A percentile compares a stretch with the other conserved stretches of the same genome.
Conservation (phyloP, 2,113 vertebrate genomes). For the Lasiurus borealis region DNA sequence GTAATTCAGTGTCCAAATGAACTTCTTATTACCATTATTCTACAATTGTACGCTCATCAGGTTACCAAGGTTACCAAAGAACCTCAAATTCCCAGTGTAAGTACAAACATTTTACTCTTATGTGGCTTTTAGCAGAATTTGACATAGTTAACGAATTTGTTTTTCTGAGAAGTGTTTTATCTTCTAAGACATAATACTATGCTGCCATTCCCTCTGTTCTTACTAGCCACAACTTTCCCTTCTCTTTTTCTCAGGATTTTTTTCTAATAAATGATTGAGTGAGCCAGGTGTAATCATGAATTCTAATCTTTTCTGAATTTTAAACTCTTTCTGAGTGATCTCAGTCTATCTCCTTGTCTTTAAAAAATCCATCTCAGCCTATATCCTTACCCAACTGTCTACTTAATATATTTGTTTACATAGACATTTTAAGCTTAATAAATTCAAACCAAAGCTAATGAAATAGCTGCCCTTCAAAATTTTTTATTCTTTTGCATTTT, state of each 20-base stretch:
- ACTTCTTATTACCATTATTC: neutral
- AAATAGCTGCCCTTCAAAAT: neutral
- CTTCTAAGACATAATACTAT: neutral
- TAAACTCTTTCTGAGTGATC: neutral
- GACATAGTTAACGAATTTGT: neutral
- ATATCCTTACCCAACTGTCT: neutral
- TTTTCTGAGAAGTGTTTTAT: neutral
- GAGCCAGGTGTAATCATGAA: neutral
- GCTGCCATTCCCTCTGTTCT: neutral
- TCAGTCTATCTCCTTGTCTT: neutral
- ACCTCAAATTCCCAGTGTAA: neutral
- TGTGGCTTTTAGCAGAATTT: neutral
- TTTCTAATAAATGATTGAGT: neutral
- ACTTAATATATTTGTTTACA: neutral
- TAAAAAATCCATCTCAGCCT: neutral
- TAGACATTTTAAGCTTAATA: neutral
- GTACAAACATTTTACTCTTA: neutral
- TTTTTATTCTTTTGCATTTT: neutral
- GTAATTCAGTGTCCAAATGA: neutral
- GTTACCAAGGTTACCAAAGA: neutral
- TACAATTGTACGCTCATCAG: neutral
- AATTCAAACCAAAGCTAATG: neutral
- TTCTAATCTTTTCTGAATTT: neutral
- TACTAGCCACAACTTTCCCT: neutral
- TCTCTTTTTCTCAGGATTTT: neutral